Evolutionary conservation across 2,888 invertebrate species (phyloP), one percentile per base, ranked within the genome.

Genomic region (Leptothorax acervorum): DNA sequence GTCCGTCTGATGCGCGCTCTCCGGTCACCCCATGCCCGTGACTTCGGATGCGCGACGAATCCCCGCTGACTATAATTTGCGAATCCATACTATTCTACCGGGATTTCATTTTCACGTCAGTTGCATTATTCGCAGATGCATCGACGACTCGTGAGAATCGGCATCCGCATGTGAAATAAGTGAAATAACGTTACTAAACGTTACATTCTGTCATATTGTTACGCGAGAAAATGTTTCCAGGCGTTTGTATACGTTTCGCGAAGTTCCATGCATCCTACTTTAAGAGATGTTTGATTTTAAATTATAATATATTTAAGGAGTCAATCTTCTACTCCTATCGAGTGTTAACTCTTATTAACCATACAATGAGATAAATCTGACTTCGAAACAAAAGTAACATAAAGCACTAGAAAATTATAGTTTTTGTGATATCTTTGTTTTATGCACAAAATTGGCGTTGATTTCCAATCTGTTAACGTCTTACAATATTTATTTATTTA

Each of bases 1-100:
- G 86, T 87, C 73, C 81, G 12, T 60, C 68, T 76, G 84, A 83
- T 84, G 51, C 82, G 68, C 82, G 68, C 65, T 60, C 62, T 51
- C 18, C 28, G 28, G 28, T 42, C 57, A 55, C 3, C 31, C 45
- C 39, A 63, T 9, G n/a, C 12, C n/a, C 45, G n/a, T 71, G 79
- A 73, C 73, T 79, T 71, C 11, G 35, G 55, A 55, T 15, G 42
- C 62, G 51, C 53, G 15, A 53, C 76, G 60, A 60, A 71, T 60
- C 57, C 31, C 15, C 23, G 23, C 39, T 23, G 18, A 12, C 18
- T 45, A 23, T 45, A 48, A 70, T 23, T 78, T 15, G 23, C 57
- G n/a, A 15, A 39, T 42, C 8, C 51, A 12, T 42, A 28, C 8
- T 18, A 8, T n/a, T 2, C 18, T 48, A n/a, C 12, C 18, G 35